Percentiles rank a stretch among this genome's conserved stretches.
Evolutionary conservation across 2,797 vertebrate species (phyloP).

Genomic region (Channallabes apus): DNA sequence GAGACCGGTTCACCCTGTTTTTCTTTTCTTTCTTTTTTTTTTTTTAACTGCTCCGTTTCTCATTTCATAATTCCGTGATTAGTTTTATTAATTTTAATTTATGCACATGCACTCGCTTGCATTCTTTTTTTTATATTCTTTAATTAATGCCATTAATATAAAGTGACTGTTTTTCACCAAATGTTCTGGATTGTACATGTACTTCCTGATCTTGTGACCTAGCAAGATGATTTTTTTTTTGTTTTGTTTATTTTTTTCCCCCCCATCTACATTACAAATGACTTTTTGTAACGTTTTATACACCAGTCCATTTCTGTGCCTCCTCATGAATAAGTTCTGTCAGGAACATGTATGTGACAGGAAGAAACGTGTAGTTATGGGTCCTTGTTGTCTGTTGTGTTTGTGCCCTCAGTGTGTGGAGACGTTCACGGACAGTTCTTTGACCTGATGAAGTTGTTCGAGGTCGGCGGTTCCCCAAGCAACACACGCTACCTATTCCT

Average conservation of each 20-base stretch:
- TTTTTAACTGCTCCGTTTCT: background rate
- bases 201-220: background rate
- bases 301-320: too few relatives aligned
- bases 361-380: background rate
- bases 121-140: background rate
- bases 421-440: slow-evolving; percentile 98
- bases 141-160: background rate
- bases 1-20: too few relatives aligned
- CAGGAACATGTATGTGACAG: too few relatives aligned
- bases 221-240: background rate
- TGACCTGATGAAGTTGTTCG: slow-evolving; percentile 98
- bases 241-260: too few relatives aligned
- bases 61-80: background rate
- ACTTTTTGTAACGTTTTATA: too few relatives aligned
- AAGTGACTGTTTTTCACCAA: background rate
- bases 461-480: slow-evolving; percentile 92
- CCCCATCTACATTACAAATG: too few relatives aligned
- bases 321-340: background rate
- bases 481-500: slow-evolving; percentile 96
- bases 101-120: background rate
- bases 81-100: background rate
- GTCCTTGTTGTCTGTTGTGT: background rate
- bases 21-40: too few relatives aligned
- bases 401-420: slow-evolving; percentile 83
- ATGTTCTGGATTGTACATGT: background rate